Evolutionary conservation across 2,113 vertebrate species (phyloP).

Genomic region (Misgurnus anguillicaudatus): DNA sequence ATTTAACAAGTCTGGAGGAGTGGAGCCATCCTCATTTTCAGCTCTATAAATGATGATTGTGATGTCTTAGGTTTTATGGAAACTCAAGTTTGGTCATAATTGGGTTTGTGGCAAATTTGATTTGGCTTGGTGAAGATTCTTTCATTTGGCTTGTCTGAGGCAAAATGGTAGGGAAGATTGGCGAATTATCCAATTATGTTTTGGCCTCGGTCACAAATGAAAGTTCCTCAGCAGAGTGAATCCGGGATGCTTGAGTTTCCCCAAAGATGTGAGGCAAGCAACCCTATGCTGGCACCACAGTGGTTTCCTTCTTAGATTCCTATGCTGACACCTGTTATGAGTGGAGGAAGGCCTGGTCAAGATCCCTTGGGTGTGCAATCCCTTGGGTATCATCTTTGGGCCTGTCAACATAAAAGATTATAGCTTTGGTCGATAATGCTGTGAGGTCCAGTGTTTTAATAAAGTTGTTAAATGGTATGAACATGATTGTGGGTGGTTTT

Average conservation of each 20-base stretch:
- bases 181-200: no score
- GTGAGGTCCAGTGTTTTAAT: no score
- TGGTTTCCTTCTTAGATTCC: not conserved
- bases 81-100: not conserved
- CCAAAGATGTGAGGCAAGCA: not conserved
- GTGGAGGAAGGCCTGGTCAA: not conserved
- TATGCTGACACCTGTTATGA: not conserved
- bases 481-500: no score
- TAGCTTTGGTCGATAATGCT: no score
- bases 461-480: no score
- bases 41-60: not conserved
- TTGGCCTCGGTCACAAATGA: not conserved
- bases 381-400: no score
- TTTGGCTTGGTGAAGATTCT: not conserved
- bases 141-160: not conserved
- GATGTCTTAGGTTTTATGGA: not conserved
- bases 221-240: not conserved
- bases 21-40: not conserved
- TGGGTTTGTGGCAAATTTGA: not conserved
- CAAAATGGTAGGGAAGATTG: no score
- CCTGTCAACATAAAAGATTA: no score
- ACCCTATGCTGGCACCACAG: not conserved
- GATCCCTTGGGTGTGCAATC: conserved; percentile 10
- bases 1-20: not conserved
- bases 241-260: not conserved